Conservation (phyloP, 35 echinoderm and acorn worm species). For the Strongylocentrotus purpuratus region DNA sequence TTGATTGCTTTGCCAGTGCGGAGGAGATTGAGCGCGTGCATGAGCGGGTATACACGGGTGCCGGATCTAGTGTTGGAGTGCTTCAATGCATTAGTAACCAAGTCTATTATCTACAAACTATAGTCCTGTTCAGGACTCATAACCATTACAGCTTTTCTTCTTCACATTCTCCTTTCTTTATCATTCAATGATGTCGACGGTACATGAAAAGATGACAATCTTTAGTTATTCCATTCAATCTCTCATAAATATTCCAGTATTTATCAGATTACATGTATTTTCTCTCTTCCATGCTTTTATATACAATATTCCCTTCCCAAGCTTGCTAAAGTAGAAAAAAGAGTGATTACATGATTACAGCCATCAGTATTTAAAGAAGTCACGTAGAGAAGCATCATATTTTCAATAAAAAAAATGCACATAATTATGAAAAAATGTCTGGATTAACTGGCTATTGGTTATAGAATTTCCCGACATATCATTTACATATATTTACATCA, state of each 20-base stretch:
- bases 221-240: not conserved
- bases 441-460: not conserved
- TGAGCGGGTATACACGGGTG: too few relatives aligned
- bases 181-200: too few relatives aligned
- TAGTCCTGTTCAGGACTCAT: too few relatives aligned
- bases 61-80: too few relatives aligned
- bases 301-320: not conserved
- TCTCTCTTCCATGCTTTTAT: not conserved
- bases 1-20: too few relatives aligned
- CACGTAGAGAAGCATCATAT: not conserved
- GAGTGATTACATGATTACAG: not conserved
- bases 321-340: not conserved
- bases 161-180: too few relatives aligned
- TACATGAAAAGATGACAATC: not conserved
- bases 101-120: too few relatives aligned
- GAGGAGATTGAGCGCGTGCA: too few relatives aligned
- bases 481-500: not conserved
- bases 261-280: not conserved
- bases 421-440: not conserved
- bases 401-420: not conserved
- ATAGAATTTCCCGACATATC: not conserved
- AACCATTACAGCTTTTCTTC: too few relatives aligned
- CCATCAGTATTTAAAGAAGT: not conserved
- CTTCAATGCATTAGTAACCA: too few relatives aligned
- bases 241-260: not conserved